Evolutionary conservation across 2,113 vertebrate species (phyloP), one percentile per base, ranked within the genome.

Genomic region (Macaca nemestrina): DNA sequence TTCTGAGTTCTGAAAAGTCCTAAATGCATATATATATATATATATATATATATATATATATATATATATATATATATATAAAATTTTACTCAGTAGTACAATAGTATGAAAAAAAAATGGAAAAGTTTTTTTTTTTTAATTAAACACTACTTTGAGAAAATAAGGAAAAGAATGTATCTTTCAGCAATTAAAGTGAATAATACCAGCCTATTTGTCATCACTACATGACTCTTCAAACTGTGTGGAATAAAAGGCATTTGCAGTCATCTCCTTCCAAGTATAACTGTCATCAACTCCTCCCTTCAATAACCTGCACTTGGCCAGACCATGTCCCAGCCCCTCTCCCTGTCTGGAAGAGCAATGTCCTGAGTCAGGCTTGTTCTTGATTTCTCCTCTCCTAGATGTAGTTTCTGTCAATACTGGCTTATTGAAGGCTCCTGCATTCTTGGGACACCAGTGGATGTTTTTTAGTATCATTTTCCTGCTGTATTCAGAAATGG

Each of bases 351-450:
- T 59, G 57, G 25, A 95, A 97, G 78, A 95, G 80, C 70, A 80
- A 85, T 90, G 82, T 68, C 27, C 16, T 23, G 5, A 57, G 43
- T 81, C 68, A 93, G 48, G 9, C 14, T 83, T 89, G 32, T 76
- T 93, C 6, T 57, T 27, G 25, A 57, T 85, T 27, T 92, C 61
- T 73, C 32, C 50, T 93, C 48, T 96, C 85, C 55, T 6, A 0
- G 70, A 91, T 78, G 64, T 57, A 93, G 67, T 18, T 90, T 43
- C 61, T 48, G 23, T 94, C n/a, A 23, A 17, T 72, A 40, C 52
- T 43, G 90, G 45, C 57, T 97, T 93, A 88, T 96, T 93, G 96
- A 80, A 76, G 55, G 85, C 97, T 64, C 67, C 45, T 94, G 64
- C 20, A 70, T n/a, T 86, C 43, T 43, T 68, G 32, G 27, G 20